These are phyloP conservation scores for Gambusia yucatana DNA, from an alignment of 2,797 vertebrate genomes.

Conservation along the genomic window DNA sequence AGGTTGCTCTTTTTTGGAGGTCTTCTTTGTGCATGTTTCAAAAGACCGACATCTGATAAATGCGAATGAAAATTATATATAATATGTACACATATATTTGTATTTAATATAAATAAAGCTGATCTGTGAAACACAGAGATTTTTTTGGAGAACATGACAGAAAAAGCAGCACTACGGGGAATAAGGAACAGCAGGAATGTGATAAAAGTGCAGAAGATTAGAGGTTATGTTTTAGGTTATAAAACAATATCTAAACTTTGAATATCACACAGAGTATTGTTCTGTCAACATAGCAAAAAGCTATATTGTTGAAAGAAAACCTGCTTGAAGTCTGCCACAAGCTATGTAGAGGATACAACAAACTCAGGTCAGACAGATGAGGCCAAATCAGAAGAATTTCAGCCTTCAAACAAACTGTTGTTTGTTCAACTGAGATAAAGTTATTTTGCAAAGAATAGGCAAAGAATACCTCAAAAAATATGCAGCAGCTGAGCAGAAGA, in stretches of 20 bases:
- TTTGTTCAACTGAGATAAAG: background rate
- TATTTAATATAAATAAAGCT: background rate
- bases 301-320: background rate
- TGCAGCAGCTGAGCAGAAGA: background rate
- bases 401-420: background rate
- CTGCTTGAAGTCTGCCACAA: background rate
- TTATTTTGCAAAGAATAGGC: constrained; percentile 1
- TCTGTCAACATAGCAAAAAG: background rate
- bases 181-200: background rate
- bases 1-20: background rate
- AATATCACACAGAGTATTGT: background rate
- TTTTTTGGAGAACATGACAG: background rate
- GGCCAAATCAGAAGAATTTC: background rate
- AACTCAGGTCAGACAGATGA: background rate
- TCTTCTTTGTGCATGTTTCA: background rate
- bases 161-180: background rate
- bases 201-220: background rate
- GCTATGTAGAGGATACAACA: background rate
- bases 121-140: background rate
- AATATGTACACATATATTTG: background rate
- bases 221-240: background rate
- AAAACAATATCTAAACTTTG: background rate
- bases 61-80: background rate
- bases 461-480: background rate
- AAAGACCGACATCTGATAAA: constrained; percentile 3